These are phyloP conservation scores for Cynocephalus volans DNA, from an alignment of 2,113 vertebrate species.

Conservation along the genomic window DNA sequence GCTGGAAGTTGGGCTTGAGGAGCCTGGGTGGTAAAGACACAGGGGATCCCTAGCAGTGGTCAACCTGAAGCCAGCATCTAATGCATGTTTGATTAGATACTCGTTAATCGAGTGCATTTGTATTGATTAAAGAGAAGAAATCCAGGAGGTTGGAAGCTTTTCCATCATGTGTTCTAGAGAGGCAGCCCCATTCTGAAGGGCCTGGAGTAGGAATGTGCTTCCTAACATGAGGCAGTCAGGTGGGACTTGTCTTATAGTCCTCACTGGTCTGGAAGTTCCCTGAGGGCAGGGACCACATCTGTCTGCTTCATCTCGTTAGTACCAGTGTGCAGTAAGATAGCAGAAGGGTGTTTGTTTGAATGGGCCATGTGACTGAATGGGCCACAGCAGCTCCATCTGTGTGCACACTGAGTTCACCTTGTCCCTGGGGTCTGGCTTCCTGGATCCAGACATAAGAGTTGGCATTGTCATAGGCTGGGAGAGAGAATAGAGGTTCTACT, in stretches of 20 bases:
- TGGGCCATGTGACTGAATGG: fast-evolving
- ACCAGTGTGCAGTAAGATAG: not conserved
- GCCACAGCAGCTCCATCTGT: not conserved
- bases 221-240: not conserved
- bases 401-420: not conserved
- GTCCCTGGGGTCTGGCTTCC: not conserved
- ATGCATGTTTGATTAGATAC: not conserved
- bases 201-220: not conserved
- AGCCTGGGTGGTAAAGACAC: not conserved
- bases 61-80: not conserved
- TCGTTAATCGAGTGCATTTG: too few species aligned
- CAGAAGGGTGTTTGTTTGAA: fast-evolving
- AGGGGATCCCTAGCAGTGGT: not conserved
- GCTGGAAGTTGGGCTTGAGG: not conserved
- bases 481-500: not conserved
- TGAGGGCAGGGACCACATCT: not conserved
- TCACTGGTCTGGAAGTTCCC: not conserved
- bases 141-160: not conserved
- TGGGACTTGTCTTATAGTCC: not conserved
- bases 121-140: not conserved
- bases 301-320: not conserved
- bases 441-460: not conserved
- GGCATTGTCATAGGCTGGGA: fast-evolving
- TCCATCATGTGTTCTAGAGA: not conserved
- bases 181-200: not conserved